A percentile compares a stretch with the other conserved stretches of the same genome.
Conservation (phyloP, 2,113 vertebrate species). For the Vulpes ferrilata region DNA sequence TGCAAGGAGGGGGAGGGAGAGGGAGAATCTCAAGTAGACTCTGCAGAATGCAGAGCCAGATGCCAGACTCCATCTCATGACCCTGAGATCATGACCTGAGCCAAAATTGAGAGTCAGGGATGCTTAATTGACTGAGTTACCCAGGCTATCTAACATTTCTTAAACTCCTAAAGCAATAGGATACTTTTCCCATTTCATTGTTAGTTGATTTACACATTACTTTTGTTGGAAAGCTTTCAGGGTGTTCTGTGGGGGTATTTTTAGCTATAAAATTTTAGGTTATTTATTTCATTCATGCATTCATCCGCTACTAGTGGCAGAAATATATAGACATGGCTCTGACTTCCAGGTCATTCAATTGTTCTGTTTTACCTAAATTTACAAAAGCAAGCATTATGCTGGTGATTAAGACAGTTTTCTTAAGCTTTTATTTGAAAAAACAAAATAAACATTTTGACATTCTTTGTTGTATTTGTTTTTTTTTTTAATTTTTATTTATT, state of each 20-base stretch:
- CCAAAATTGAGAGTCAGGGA: neutral
- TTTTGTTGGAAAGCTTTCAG: neutral
- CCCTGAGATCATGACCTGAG: neutral
- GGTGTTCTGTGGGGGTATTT: neutral
- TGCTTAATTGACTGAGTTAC: neutral
- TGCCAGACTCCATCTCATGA: neutral
- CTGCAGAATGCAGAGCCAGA: neutral
- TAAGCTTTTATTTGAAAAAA: neutral
- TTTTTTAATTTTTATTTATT: too few relatives aligned
- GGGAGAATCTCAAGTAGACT: neutral
- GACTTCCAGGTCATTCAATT: neutral
- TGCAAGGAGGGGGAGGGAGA: neutral
- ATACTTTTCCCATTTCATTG: neutral
- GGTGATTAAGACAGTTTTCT: neutral
- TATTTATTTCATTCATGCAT: neutral
- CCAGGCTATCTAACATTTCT: neutral
- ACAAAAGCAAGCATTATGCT: neutral
- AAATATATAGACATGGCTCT: neutral
- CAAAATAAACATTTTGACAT: neutral
- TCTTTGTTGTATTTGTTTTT: neutral
- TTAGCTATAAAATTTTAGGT: neutral
- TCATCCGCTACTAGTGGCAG: neutral
- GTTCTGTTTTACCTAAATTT: neutral
- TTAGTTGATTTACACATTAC: neutral
- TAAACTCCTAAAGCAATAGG: neutral